Evolutionary conservation across 2,113 vertebrate species (phyloP), one percentile per base, ranked within the genome.

Genomic region (Oreochromis tanganicae): DNA sequence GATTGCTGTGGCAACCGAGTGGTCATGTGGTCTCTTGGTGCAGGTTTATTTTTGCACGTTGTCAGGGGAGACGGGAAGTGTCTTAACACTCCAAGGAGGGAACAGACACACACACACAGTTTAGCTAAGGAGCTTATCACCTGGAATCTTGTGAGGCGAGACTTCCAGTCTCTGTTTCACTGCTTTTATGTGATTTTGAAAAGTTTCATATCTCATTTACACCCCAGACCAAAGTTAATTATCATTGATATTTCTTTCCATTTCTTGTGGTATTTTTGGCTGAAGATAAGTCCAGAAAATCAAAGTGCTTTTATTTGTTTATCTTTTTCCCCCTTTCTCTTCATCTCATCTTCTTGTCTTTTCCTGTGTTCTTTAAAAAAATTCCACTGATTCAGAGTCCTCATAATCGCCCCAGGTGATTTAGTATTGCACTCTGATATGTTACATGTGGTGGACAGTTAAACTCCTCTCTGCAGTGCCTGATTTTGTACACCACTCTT

Each of bases 1-100:
- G 90, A 95, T 95, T 96, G 94, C 94, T 95, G 94, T 96, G 94
- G 96, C 93, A 94, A 96, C 95, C 83, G 78, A 82, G 73, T 21
- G 85, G 91, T 91, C 94, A 93, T 91, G 92, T 93, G 93, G 73
- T 86, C 89, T 89, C 86, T 80, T 8, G 29, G 82, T 73, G 88
- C 89, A 61, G 85, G 88, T 93, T 93, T 95, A 95, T 94, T 95
- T 95, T 92, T 94, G 95, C 91, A 80, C 27, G 93, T 95, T 93
- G 94, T 94, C 94, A 93, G 80, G 92, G 94, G 93, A 95, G 92
- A 95, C 91, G 14, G 86, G 87, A 88, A 86, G 91, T 92, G 90
- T 90, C 88, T 80, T 81, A 71, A 89, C 92, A 90, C 87, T 85
- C 82, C 9, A 57, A 73, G 84, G 48, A 89, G 87, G 50, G 81